Conservation (phyloP, 2,888 invertebrate genomes). For the Psylliodes chrysocephalus region DNA sequence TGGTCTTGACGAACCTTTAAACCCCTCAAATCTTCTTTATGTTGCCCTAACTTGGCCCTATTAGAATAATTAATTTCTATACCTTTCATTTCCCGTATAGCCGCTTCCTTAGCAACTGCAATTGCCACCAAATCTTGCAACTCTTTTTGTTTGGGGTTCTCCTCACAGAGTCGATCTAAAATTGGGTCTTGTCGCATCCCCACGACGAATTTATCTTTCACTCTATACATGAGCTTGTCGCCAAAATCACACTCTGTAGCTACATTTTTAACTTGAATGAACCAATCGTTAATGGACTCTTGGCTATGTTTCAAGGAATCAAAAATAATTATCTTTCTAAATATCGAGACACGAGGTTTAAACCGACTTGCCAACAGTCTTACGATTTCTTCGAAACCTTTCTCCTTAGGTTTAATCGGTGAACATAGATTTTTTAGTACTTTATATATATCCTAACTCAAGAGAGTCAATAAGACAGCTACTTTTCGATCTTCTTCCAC, state of each 20-base stretch:
- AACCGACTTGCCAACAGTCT: constrained; percentile 21
- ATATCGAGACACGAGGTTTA: constrained; percentile 31
- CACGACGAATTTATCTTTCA: constrained; percentile 28
- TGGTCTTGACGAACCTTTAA: not conserved
- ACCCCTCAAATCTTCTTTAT: not conserved
- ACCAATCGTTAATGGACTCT: constrained; percentile 39
- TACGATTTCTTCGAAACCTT: constrained; percentile 5
- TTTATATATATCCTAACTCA: constrained; percentile 33
- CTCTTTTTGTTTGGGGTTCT: not conserved
- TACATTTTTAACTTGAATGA: constrained; percentile 37
- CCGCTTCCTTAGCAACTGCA: constrained; percentile 18
- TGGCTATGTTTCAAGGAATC: constrained; percentile 35
- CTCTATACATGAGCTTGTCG: constrained; percentile 1
- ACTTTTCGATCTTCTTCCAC: constrained; percentile 34
- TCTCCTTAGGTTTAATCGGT: constrained; percentile 29
- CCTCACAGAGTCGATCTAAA: constrained; percentile 27
- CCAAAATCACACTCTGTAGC: constrained; percentile 45
- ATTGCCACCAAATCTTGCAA: constrained; percentile 20
- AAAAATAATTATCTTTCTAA: constrained; percentile 38
- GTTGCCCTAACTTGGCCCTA: not conserved
- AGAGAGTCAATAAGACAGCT: constrained; percentile 29
- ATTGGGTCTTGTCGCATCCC: constrained; percentile 26
- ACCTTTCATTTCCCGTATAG: constrained; percentile 5
- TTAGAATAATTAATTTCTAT: constrained; percentile 1
- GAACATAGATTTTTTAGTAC: constrained; percentile 35